Conservation (phyloP, 2,113 vertebrate species). For the Entelurus aequoreus region DNA sequence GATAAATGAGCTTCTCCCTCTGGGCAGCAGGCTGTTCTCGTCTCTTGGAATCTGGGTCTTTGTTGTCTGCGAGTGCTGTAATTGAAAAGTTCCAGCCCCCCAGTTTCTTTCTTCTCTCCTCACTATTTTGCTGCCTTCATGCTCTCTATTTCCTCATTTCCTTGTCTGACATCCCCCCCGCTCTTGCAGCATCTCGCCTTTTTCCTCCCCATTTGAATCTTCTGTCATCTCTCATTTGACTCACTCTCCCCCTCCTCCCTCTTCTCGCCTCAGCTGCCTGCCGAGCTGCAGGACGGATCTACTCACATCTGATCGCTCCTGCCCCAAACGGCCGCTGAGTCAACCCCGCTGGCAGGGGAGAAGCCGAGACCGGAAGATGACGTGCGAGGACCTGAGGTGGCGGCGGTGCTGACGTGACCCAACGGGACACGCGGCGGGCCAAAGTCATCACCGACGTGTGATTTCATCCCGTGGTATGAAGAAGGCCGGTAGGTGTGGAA, state of each 20-base stretch:
- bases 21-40: constrained; percentile 58
- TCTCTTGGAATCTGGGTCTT: constrained; percentile 68
- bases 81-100: constrained; percentile 66
- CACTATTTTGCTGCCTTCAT: constrained; percentile 23
- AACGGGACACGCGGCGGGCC: constrained; percentile 38
- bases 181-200: constrained; percentile 16
- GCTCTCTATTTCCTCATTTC: constrained; percentile 34
- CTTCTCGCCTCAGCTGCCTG: constrained; percentile 22
- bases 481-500: neutral
- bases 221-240: constrained; percentile 51
- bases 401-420: constrained; percentile 37
- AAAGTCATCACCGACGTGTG: constrained; percentile 44
- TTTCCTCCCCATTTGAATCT: constrained; percentile 35
- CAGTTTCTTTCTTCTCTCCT: constrained; percentile 32
- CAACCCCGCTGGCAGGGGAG: constrained; percentile 24
- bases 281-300: constrained; percentile 53
- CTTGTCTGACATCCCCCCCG: constrained; percentile 19
- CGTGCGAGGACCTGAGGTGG: constrained; percentile 41
- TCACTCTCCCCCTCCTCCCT: constrained; percentile 17
- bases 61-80: constrained; percentile 66
- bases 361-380: constrained; percentile 37
- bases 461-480: constrained; percentile 25
- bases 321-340: constrained; percentile 39
- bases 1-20: constrained; percentile 67
- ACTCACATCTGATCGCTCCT: constrained; percentile 51